Percentiles rank a stretch among this genome's conserved stretches.
These are phyloP conservation scores for Acyrthosiphon pisum DNA, from an alignment of 1,140 invertebrate genomes.

Conservation along the genomic window DNA sequence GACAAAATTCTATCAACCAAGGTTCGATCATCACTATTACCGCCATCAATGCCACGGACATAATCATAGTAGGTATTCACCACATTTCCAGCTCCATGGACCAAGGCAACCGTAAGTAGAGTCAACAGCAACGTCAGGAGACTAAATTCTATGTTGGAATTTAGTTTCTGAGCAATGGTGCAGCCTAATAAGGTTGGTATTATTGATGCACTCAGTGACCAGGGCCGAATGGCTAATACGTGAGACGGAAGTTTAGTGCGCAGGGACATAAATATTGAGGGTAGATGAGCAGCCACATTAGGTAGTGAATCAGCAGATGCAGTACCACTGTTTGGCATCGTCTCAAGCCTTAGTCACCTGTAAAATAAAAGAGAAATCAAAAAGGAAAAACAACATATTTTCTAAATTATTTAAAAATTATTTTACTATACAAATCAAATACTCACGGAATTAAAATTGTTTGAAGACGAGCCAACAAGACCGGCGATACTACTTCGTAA, in stretches of 20 bases:
- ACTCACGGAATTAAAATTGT: neutral
- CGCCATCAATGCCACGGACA: slow-evolving; percentile 89
- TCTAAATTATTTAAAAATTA: no score
- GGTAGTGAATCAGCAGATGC: slow-evolving; percentile 42
- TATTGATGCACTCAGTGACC: slow-evolving; percentile 90
- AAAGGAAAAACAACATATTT: no score
- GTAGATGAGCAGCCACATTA: slow-evolving; percentile 54
- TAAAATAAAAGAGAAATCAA: neutral
- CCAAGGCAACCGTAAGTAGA: slow-evolving; percentile 83
- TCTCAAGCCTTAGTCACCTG: neutral
- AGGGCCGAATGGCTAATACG: slow-evolving; percentile 84
- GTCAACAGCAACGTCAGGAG: slow-evolving; percentile 81
- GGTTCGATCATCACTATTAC: slow-evolving; percentile 90
- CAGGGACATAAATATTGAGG: slow-evolving; percentile 52
- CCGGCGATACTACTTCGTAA: neutral
- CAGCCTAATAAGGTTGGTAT: slow-evolving; percentile 88
- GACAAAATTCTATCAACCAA: slow-evolving; percentile 88
- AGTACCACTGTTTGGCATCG: slow-evolving; percentile 45
- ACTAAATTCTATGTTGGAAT: slow-evolving; percentile 75
- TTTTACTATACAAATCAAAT: neutral
- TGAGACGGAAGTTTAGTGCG: slow-evolving; percentile 74
- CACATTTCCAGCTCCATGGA: slow-evolving; percentile 95
- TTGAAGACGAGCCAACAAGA: neutral
- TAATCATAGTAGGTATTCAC: slow-evolving; percentile 97
- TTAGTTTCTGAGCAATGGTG: slow-evolving; percentile 82